Conservation (phyloP, 2,797 vertebrate species). For the Carapus acus region DNA sequence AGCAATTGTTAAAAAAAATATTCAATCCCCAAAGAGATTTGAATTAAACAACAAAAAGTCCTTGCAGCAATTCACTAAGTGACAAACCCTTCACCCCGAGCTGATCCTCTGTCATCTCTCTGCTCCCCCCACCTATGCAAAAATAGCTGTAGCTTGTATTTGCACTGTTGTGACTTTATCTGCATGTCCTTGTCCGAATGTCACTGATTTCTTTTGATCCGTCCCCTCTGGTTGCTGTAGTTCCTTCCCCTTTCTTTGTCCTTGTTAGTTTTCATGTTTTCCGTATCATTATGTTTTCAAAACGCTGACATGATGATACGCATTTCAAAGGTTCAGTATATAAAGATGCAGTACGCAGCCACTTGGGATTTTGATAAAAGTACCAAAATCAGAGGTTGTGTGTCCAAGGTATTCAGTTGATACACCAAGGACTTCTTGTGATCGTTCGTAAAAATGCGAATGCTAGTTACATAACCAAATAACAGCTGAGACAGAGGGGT, state of each 20-base stretch:
- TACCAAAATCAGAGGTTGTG: neutral
- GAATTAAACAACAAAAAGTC: too few relatives aligned
- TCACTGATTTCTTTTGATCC: slow-evolving; percentile 34
- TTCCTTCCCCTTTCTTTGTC: slow-evolving; percentile 20
- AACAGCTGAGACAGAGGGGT: slow-evolving; percentile 3
- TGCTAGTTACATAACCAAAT: slow-evolving; percentile 1
- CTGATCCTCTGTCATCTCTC: slow-evolving; percentile 39
- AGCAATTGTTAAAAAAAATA: too few relatives aligned
- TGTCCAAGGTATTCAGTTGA: neutral
- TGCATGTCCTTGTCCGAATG: slow-evolving; percentile 49
- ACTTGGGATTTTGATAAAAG: slow-evolving; percentile 3
- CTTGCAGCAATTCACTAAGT: slow-evolving; percentile 15
- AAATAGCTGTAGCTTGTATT: slow-evolving; percentile 32
- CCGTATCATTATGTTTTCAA: slow-evolving; percentile 10
- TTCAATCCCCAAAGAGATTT: too few relatives aligned
- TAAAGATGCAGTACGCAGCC: neutral
- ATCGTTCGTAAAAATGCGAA: slow-evolving; percentile 4
- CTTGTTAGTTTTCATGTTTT: slow-evolving; percentile 17
- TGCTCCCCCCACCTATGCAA: slow-evolving; percentile 32
- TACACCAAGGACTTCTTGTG: too few relatives aligned
- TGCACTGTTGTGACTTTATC: slow-evolving; percentile 49
- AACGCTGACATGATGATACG: neutral
- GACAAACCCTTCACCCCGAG: slow-evolving; percentile 5
- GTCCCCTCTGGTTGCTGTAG: slow-evolving; percentile 15
- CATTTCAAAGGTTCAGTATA: slow-evolving; percentile 18